Base-by-base conservation (phyloP, 2,113 vertebrate genomes). In the Raphicerus campestris region DNA sequence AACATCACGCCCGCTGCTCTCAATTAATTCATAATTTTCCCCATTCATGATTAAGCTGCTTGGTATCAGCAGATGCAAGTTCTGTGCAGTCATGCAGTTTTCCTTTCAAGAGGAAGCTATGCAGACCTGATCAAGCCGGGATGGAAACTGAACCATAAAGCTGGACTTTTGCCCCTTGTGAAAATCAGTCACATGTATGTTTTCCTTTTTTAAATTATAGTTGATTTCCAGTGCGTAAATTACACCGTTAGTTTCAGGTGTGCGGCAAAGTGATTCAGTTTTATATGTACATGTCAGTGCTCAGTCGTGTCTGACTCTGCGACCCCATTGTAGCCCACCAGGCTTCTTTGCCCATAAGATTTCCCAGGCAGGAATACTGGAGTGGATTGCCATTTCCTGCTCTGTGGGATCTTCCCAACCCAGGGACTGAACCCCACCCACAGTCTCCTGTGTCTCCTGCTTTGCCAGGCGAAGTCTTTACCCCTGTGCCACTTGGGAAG, bases 21-120 rank as follows among this genome's bases (percentile, higher is more conserved):
- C 96, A 77, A 70, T 97, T 94, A 94, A 93, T 82, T 82, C 30
- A 7, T 87, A 11, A 49, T 70, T 78, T 81, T 90, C 63, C 93
- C 93, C 92, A 22, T 83, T 77, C n/a, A 45, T 45, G 4, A 30
- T 55, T 49, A 61, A 91, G 78, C 61, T 63, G 70, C 91, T 77
- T 2, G 0, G 32, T 10, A 83, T 78, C 89, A 63, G 87, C 61
- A 63, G 73, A 78, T 88, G 87, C 51, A 28, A 24, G 39, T 58
- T 95, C 35, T 42, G 75, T 87, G 91, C 87, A 90, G 91, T 80
- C 75, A 58, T 10, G n/a, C 6, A 13, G 42, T 93, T 93, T 83
- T 58, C 56, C 60, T 42, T 83, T 70, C 32, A 47, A 32, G 91
- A 42, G 93, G 80, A 49, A 53, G 35, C 30, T 19, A 39, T 84